These are phyloP conservation scores for Chamaea fasciata DNA, from an alignment of 2,113 vertebrate species.

Conservation along the genomic window DNA sequence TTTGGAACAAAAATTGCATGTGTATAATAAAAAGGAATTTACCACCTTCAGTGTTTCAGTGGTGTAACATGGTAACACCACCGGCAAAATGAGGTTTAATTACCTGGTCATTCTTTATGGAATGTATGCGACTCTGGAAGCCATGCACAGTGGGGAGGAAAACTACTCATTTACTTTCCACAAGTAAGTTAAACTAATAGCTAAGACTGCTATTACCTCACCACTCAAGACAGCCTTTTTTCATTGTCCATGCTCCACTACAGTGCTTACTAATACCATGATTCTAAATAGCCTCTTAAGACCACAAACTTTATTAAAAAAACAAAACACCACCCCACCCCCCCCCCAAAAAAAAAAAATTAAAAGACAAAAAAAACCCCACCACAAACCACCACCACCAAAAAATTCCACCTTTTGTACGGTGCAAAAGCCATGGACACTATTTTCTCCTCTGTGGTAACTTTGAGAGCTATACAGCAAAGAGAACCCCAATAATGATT, in stretches of 20 bases:
- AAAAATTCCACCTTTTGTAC: neutral
- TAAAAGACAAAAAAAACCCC: no score
- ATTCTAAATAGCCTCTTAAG: neutral
- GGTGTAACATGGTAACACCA: neutral
- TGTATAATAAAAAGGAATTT: neutral
- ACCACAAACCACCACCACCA: no score
- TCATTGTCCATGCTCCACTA: neutral
- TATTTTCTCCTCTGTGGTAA: neutral
- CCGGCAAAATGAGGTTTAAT: neutral
- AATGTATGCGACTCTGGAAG: neutral
- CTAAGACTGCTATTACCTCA: neutral
- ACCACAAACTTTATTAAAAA: neutral
- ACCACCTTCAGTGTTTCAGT: neutral
- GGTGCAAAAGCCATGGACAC: neutral
- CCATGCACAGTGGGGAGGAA: rapidly evolving
- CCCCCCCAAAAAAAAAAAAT: neutral
- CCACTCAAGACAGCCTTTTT: neutral
- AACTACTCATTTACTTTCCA: neutral
- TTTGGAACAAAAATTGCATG: neutral
- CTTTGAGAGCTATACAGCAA: neutral
- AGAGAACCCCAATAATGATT: neutral
- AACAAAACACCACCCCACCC: neutral
- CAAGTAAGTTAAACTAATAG: neutral
- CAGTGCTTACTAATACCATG: neutral
- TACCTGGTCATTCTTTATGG: neutral